Evolutionary conservation across 2,888 invertebrate species (phyloP).

Genomic region (Drosophila cognata): DNA sequence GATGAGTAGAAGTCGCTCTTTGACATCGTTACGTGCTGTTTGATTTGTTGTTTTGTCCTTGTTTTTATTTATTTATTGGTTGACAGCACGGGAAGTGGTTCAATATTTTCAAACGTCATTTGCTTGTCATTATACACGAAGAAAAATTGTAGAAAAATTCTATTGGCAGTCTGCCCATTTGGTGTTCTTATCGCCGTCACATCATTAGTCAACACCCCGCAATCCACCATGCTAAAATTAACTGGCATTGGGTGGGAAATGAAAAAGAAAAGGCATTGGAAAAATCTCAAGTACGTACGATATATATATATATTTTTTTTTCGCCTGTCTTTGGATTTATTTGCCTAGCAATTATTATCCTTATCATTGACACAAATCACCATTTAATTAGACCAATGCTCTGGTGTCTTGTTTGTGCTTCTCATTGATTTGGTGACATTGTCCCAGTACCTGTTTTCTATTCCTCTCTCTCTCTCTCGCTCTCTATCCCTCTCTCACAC

Average conservation of each 20-base stretch:
- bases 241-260: conserved; percentile 10
- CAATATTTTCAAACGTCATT: conserved; percentile 74
- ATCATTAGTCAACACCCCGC: conserved; percentile 67
- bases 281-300: conserved; percentile 38
- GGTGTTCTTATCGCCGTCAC: conserved; percentile 60
- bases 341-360: conserved; percentile 78
- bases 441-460: conserved; percentile 14
- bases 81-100: conserved; percentile 67
- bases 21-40: conserved; percentile 45
- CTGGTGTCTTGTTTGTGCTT: conserved; percentile 60
- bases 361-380: conserved; percentile 81
- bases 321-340: conserved; percentile 59
- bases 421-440: conserved; percentile 79
- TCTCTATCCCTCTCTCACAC: not conserved
- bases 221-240: conserved; percentile 5
- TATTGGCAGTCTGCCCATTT: conserved; percentile 57
- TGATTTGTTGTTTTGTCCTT: conserved; percentile 43
- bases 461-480: not conserved
- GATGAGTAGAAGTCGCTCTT: conserved; percentile 1
- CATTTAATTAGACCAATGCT: conserved; percentile 80
- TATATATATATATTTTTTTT: conserved; percentile 35
- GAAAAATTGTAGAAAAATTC: conserved; percentile 33
- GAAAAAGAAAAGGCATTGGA: conserved; percentile 1
- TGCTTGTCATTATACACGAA: conserved; percentile 64
- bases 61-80: conserved; percentile 61